These are phyloP conservation scores for Drosophila lini DNA, from an alignment of 1,140 invertebrate species.

Conservation along the genomic window DNA sequence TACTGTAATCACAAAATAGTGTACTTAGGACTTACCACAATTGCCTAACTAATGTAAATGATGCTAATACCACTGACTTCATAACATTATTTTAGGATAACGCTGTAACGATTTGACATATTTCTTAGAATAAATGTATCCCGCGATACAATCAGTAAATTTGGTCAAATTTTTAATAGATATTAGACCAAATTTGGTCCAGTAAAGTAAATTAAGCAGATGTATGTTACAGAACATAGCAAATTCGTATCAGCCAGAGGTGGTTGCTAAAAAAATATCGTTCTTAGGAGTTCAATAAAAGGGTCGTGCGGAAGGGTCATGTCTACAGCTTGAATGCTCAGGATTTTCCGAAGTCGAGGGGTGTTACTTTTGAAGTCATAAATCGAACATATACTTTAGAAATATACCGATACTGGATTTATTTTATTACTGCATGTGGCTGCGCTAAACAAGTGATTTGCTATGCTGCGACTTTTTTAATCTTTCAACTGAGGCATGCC, in stretches of 20 bases:
- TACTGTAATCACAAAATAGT: background rate
- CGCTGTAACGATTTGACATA: too few relatives aligned
- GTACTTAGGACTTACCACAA: background rate
- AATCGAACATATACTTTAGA: background rate
- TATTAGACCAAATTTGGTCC: too few relatives aligned
- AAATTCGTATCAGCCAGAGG: too few relatives aligned
- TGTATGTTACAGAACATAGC: too few relatives aligned
- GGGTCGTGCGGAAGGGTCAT: too few relatives aligned
- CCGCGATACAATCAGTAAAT: too few relatives aligned
- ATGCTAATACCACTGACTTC: too few relatives aligned
- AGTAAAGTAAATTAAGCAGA: too few relatives aligned
- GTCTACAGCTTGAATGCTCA: background rate
- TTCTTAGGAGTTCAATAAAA: background rate
- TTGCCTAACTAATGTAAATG: background rate
- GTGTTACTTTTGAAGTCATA: background rate
- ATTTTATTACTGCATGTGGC: slow-evolving; percentile 14
- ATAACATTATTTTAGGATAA: too few relatives aligned
- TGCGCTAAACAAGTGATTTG: slow-evolving; percentile 12
- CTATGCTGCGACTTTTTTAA: slow-evolving; percentile 9
- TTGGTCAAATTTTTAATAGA: too few relatives aligned
- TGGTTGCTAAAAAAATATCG: too few relatives aligned
- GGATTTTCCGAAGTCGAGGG: background rate
- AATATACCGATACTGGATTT: background rate
- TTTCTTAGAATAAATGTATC: too few relatives aligned
- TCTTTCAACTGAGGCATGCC: slow-evolving; percentile 46